A percentile compares a stretch with the other conserved stretches of the same genome.
phyloP scores from a whole-genome alignment of 2,113 vertebrate species.

The Motacilla alba region DNA sequence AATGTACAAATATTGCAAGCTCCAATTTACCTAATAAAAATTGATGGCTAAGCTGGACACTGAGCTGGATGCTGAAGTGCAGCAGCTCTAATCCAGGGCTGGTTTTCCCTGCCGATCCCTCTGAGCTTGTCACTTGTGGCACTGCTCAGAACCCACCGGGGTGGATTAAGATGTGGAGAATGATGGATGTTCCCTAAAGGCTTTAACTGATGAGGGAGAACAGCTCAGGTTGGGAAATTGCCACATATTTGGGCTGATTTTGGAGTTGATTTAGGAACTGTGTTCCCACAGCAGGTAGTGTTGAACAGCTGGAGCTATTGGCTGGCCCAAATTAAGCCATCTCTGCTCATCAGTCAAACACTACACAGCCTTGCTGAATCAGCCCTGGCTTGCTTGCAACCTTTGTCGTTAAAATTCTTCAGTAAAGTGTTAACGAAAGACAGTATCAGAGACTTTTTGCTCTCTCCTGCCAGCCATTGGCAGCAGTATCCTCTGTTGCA shows the following conservation, averaged over 20 bases:
- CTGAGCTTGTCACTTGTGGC: background rate
- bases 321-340: background rate
- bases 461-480: background rate
- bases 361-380: background rate
- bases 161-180: background rate
- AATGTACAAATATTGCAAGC: background rate
- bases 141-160: background rate
- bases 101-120: background rate
- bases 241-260: background rate
- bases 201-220: background rate
- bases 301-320: background rate
- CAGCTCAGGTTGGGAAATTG: background rate
- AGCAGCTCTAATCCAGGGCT: background rate
- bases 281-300: background rate
- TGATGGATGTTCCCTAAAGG: background rate
- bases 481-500: background rate
- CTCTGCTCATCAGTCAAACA: background rate
- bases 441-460: background rate
- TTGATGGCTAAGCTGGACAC: background rate
- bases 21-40: background rate
- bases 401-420: background rate
- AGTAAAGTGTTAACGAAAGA: background rate
- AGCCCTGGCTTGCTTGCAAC: background rate
- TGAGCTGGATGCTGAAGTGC: background rate
- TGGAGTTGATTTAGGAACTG: background rate